Evolutionary conservation across 1,140 invertebrate species (phyloP).

Genomic region (Cataglyphis hispanica): DNA sequence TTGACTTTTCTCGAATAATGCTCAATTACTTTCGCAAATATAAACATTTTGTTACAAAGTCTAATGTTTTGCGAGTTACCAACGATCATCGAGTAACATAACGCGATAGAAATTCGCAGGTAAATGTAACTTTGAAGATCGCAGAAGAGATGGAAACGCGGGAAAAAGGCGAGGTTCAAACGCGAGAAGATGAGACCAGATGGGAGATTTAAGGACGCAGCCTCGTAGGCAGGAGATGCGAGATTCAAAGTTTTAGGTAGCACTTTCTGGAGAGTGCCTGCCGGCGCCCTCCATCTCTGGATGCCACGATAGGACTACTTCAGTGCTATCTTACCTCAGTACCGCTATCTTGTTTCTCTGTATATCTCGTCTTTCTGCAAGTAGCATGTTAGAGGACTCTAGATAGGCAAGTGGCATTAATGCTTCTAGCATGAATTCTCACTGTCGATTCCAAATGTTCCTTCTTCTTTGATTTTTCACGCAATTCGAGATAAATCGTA

Average conservation of each 20-base stretch:
- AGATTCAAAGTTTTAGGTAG: conserved; percentile 76
- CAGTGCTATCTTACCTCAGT: conserved; percentile 15
- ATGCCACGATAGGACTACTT: conserved; percentile 63
- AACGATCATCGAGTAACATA: conserved; percentile 31
- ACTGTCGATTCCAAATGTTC: neutral
- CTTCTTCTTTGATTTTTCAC: neutral
- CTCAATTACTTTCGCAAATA: conserved; percentile 27
- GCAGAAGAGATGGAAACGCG: conserved; percentile 22
- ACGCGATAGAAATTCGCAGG: conserved; percentile 52
- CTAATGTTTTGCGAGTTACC: conserved; percentile 41
- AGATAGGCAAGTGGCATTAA: conserved; percentile 49
- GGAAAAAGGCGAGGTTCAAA: neutral
- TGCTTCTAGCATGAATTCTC: conserved; percentile 8
- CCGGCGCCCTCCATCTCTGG: conserved; percentile 62
- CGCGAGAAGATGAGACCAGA: conserved; percentile 12
- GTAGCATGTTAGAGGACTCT: conserved; percentile 17
- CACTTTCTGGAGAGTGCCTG: conserved; percentile 59
- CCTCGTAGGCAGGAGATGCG: conserved; percentile 64
- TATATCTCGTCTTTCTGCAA: conserved; percentile 39
- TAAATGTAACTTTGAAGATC: conserved; percentile 63
- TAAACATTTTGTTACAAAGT: conserved; percentile 16
- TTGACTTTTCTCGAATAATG: neutral
- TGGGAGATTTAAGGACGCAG: conserved; percentile 55
- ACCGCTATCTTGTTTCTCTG: conserved; percentile 28
- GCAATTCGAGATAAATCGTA: neutral